Evolutionary conservation across 2,888 invertebrate genomes (phyloP), one percentile per base, ranked within the genome.

Genomic region (Drosophila colorata): DNA sequence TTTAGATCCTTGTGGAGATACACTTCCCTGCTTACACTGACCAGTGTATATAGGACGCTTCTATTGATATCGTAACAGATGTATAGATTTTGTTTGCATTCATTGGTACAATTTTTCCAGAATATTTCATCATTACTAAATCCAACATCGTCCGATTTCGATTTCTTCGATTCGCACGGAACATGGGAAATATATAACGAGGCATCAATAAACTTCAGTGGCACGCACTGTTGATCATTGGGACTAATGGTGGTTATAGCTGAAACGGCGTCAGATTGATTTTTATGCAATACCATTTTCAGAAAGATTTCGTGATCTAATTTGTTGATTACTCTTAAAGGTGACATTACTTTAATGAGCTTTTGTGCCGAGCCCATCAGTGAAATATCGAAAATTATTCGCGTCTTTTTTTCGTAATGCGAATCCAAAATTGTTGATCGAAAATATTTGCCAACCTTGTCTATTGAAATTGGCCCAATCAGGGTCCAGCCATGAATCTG

Each of bases 351-450:
- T 8, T 97, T 97, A 6, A 91, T 91, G 0, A 99, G 93, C 92
- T 99, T 99, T 83, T 97, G 95, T 0, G 99, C 99, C 2, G 98
- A 97, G 0, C 98, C 98, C 92, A 98, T 98, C 72, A 98, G 93
- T 0, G 96, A 95, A 16, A 99, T 97, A 78, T 97, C 97, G 90
- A 99, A 96, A 46, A 99, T 97, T 25, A 99, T 94, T 55, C 98
- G 94, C 0, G 97, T 96, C 80, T 95, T 94, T 25, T 90, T 91
- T 25, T 78, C 74, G n/a, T 82, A 90, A 9, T 86, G 79, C 48
- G 88, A 81, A 43, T 91, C 91, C 37, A 86, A 68, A 4, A 78
- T 82, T 0, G 95, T 94, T 71, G 95, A 94, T n/a, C 97, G 93
- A 91, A 99, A 99, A 93, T 96, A 99, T 43, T 97, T 95, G 2